Percentiles rank a stretch among this genome's conserved stretches.
Evolutionary conservation across 2,113 vertebrate species (phyloP).

Genomic region (Pedionomus torquatus): DNA sequence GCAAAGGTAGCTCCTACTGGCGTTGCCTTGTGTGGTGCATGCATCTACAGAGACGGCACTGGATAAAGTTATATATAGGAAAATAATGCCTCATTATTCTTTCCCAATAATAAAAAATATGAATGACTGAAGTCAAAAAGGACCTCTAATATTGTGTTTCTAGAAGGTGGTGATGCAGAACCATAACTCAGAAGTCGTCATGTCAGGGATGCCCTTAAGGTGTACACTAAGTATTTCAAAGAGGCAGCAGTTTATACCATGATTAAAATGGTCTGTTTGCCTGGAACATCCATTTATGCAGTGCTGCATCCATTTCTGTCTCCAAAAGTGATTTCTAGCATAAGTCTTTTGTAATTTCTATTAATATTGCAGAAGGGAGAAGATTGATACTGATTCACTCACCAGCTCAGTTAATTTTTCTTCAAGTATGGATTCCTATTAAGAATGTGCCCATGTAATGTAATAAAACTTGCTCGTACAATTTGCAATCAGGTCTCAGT

Average conservation of each 20-base stretch:
- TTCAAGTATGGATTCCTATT: constrained; percentile 37
- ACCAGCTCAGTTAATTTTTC: constrained; percentile 64
- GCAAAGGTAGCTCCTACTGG: neutral
- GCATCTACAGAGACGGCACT: neutral
- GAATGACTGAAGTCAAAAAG: neutral
- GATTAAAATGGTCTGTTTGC: constrained; percentile 73
- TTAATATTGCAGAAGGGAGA: constrained; percentile 68
- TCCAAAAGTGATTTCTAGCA: constrained; percentile 70
- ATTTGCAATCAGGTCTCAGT: neutral
- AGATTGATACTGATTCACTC: constrained; percentile 53
- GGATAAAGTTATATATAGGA: neutral
- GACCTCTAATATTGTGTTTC: neutral
- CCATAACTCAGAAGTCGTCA: constrained; percentile 6
- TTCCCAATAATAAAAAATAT: neutral
- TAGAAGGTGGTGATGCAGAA: constrained; percentile 16
- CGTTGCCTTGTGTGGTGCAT: neutral
- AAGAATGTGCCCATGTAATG: neutral
- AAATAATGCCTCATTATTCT: neutral
- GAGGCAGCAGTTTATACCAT: constrained; percentile 39
- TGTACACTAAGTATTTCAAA: constrained; percentile 41
- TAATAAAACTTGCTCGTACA: constrained; percentile 21
- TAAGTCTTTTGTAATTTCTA: constrained; percentile 62
- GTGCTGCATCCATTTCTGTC: constrained; percentile 52
- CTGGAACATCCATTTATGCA: constrained; percentile 65
- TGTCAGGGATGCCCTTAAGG: constrained; percentile 61